Evolutionary conservation across 2,113 vertebrate species (phyloP).

Genomic region (Oreocharis arfaki): DNA sequence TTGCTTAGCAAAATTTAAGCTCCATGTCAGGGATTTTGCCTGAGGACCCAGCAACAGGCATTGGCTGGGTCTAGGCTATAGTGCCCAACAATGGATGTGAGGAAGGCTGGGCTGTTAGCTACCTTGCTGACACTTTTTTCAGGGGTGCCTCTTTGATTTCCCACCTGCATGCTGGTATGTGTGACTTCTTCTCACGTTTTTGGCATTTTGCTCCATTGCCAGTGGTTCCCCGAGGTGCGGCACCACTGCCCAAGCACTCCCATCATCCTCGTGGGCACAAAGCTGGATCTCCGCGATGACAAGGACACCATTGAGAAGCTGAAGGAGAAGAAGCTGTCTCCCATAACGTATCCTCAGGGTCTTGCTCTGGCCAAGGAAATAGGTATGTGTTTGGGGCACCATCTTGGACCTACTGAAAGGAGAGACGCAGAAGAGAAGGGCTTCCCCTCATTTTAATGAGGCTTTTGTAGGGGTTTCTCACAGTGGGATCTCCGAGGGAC

Average conservation of each 20-base stretch:
- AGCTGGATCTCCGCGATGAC: conserved; percentile 81
- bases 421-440: background rate
- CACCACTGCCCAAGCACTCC: conserved; percentile 83
- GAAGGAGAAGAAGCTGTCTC: conserved; percentile 82
- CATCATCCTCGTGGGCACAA: conserved; percentile 83
- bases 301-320: conserved; percentile 84
- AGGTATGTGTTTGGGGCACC: conserved; percentile 46
- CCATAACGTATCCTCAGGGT: conserved; percentile 81
- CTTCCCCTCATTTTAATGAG: background rate
- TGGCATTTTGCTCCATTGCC: background rate
- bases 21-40: background rate
- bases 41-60: background rate
- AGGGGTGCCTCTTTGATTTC: background rate
- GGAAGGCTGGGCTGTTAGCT: background rate
- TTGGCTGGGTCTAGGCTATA: background rate
- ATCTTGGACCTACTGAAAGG: background rate
- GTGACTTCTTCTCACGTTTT: background rate
- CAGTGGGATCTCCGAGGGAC: background rate
- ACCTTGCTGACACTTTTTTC: background rate
- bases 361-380: conserved; percentile 83
- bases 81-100: background rate
- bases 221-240: conserved; percentile 83
- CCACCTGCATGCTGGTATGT: rapidly evolving
- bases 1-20: background rate
- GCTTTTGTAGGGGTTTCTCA: background rate